Evolutionary conservation across 2,797 vertebrate genomes (phyloP), one percentile per base, ranked within the genome.

Genomic region (Myiothlypis coronata): DNA sequence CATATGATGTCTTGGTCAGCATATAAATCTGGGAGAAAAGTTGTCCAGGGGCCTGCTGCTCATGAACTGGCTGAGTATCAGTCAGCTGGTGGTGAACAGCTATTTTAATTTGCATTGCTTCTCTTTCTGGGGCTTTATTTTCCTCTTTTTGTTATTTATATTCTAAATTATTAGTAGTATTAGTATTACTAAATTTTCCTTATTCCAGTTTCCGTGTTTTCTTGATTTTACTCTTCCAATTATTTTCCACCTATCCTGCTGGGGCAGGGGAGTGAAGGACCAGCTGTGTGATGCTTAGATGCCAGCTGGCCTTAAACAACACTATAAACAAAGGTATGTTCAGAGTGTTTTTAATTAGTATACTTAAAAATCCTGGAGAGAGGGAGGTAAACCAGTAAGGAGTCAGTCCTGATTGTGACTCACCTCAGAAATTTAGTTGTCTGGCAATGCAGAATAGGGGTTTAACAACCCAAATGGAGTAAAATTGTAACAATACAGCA

Each of bases 361-460:
- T 26, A 26, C 11, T 8, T 28, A 85, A 47, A 79, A 67, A 49
- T 56, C 16, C 16, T 49, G 28, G 8, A 35, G 15, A 72, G 7
- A n/a, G 0, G 23, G 9, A 21, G 19, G 39, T 22, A 46, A 75
- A 26, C 3, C 7, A 44, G 44, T 30, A 35, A 56, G 6, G 28
- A 55, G 21, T 30, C 32, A 83, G 16, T 15, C 28, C 9, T 60
- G 10, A 27, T 3, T 69, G 17, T 52, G 44, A 64, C 9, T 14
- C 26, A 50, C 3, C 21, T 65, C 23, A 83, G 37, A 61, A 69
- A 56, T 32, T 30, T 20, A 53, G 6, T 9, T 65, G 6, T 81
- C 19, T 70, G 57, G 23, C 19, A 50, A 32, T 3, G 3, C 7
- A 49, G 18, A 53, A 22, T 0, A 57, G 14, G 3, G 1, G 1